Evolutionary conservation across 1,140 invertebrate genomes (phyloP).

Genomic region (Rhizoglyphus robini): DNA sequence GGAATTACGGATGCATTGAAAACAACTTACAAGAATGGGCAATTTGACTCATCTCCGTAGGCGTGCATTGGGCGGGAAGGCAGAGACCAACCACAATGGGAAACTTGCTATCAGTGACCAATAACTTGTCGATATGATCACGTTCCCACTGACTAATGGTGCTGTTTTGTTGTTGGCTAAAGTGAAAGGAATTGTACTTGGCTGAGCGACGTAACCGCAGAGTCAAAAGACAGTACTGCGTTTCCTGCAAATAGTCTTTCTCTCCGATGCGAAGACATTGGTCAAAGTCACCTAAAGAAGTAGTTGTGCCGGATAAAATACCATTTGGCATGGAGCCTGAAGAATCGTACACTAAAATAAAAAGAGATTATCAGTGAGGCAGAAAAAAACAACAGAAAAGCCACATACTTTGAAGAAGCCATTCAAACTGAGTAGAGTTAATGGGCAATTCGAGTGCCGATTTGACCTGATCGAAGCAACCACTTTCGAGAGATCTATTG

Average conservation of each 20-base stretch:
- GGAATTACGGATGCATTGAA: no score
- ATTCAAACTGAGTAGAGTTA: background rate
- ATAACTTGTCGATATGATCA: background rate
- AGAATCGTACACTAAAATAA: constrained; percentile 1
- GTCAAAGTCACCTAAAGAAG: constrained; percentile 8
- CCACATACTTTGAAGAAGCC: background rate
- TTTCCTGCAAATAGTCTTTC: background rate
- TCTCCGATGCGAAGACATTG: background rate
- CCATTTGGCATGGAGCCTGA: background rate
- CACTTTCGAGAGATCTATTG: background rate
- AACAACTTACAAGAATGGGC: background rate
- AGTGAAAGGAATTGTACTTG: background rate
- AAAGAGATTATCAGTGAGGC: background rate
- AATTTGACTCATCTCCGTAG: background rate
- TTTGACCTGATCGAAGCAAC: background rate
- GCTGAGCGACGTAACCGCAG: background rate
- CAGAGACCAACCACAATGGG: constrained; percentile 3
- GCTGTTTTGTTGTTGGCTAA: background rate
- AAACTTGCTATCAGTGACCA: background rate
- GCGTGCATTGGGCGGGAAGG: background rate
- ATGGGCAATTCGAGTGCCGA: background rate
- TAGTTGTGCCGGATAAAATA: background rate
- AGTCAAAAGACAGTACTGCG: background rate
- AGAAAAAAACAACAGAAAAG: background rate
- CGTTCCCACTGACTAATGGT: background rate